phyloP scores from a whole-genome alignment of 2,888 invertebrate genomes.

The Mythimna vitellina region DNA sequence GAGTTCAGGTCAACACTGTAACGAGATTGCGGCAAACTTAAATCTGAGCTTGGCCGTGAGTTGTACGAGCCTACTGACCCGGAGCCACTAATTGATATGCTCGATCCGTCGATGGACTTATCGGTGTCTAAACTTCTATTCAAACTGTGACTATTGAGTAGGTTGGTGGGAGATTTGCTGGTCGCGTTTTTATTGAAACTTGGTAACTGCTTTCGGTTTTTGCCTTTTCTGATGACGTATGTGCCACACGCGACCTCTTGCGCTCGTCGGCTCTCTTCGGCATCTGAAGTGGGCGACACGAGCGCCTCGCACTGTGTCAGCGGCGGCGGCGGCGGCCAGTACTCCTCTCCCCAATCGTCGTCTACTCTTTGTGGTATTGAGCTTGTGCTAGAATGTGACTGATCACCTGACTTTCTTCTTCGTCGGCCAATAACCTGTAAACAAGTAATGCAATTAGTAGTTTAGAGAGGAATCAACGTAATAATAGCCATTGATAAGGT shows the following conservation, averaged over 20 bases:
- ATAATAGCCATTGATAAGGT: background rate
- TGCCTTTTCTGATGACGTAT: conserved; percentile 95
- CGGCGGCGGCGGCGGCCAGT: conserved; percentile 94
- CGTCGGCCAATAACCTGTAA: conserved; percentile 90
- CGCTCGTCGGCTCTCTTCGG: conserved; percentile 80
- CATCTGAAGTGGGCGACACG: conserved; percentile 93
- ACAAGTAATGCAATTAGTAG: background rate
- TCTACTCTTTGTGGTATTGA: conserved; percentile 93
- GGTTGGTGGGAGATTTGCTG: conserved; percentile 83
- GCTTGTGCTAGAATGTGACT: conserved; percentile 92
- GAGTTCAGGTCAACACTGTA: conserved; percentile 91
- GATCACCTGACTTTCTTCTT: conserved; percentile 90
- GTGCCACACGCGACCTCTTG: conserved; percentile 91
- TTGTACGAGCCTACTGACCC: conserved; percentile 91
- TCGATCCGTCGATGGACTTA: conserved; percentile 87
- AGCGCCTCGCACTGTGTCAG: conserved; percentile 92
- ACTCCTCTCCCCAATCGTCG: conserved; percentile 91
- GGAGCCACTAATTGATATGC: conserved; percentile 88
- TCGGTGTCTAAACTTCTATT: conserved; percentile 87
- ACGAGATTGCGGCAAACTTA: conserved; percentile 91
- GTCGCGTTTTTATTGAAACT: conserved; percentile 89
- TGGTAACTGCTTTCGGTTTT: conserved; percentile 92
- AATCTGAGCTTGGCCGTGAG: conserved; percentile 92
- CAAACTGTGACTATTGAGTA: conserved; percentile 86
- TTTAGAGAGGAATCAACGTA: background rate